Conservation (phyloP, 2,113 vertebrate species). For the Chiloscyllium plagiosum region DNA sequence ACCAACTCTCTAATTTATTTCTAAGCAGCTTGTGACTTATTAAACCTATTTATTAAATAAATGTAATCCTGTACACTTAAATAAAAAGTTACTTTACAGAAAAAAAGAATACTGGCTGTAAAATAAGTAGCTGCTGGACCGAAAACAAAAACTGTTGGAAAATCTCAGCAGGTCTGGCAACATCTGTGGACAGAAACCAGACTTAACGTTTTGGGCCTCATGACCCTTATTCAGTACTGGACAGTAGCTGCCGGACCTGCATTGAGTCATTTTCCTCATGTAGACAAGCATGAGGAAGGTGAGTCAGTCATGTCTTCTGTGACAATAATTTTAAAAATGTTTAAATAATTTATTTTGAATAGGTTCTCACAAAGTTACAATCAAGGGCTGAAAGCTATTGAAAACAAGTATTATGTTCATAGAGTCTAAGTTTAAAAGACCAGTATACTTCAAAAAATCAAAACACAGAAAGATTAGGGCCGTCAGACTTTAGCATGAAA, state of each 20-base stretch:
- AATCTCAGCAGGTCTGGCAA: no score
- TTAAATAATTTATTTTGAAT: background rate
- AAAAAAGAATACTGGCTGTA: background rate
- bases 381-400: background rate
- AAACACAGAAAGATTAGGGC: background rate
- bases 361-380: background rate
- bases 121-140: background rate
- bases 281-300: background rate
- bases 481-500: conserved; percentile 1
- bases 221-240: no score
- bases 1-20: background rate
- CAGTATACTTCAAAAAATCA: background rate
- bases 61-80: background rate
- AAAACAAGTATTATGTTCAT: background rate
- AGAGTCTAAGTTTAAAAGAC: background rate
- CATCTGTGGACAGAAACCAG: no score
- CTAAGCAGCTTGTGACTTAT: background rate
- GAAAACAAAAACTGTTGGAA: no score
- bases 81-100: background rate
- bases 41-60: background rate
- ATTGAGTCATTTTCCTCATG: background rate
- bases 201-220: no score
- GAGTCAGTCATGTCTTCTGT: background rate
- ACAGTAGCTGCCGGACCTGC: background rate
- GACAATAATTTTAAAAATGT: background rate